Conservation (phyloP, 1,140 invertebrate species). For the Camponotus vicinus region DNA sequence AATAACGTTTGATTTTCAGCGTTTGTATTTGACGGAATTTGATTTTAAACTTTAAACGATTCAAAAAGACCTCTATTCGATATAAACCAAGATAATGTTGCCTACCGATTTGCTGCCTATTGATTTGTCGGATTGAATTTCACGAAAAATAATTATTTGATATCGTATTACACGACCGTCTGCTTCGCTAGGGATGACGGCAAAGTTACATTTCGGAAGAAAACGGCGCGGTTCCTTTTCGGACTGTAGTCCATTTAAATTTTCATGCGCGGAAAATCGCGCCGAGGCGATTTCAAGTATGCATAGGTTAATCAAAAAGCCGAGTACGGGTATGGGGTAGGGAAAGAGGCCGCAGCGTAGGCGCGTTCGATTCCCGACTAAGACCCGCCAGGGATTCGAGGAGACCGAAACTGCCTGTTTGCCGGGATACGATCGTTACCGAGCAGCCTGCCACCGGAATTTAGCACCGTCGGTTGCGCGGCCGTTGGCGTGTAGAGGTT, state of each 20-base stretch:
- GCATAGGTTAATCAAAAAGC: slow-evolving; percentile 78
- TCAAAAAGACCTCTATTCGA: neutral
- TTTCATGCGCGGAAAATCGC: slow-evolving; percentile 67
- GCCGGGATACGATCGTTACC: neutral
- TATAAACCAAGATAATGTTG: neutral
- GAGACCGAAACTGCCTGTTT: slow-evolving; percentile 43
- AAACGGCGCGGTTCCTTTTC: slow-evolving; percentile 56
- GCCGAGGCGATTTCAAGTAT: slow-evolving; percentile 75
- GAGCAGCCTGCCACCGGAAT: slow-evolving; percentile 34
- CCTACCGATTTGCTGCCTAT: too few species aligned
- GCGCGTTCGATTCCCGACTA: slow-evolving; percentile 60
- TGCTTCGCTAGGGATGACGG: neutral
- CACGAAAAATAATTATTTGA: slow-evolving; percentile 42
- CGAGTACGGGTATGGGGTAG: neutral
- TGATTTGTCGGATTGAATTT: neutral
- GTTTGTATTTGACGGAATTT: neutral
- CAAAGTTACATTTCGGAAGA: slow-evolving; percentile 30
- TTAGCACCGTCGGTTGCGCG: slow-evolving; percentile 28
- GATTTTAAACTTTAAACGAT: neutral
- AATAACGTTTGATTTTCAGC: neutral
- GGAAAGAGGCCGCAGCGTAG: neutral
- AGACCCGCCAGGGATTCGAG: slow-evolving; percentile 52
- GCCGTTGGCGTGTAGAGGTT: slow-evolving; percentile 51
- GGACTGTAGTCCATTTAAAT: slow-evolving; percentile 63
- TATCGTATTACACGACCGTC: slow-evolving; percentile 21